Evolutionary conservation across 2,113 vertebrate species (phyloP).

Genomic region (Perca schrenkii): DNA sequence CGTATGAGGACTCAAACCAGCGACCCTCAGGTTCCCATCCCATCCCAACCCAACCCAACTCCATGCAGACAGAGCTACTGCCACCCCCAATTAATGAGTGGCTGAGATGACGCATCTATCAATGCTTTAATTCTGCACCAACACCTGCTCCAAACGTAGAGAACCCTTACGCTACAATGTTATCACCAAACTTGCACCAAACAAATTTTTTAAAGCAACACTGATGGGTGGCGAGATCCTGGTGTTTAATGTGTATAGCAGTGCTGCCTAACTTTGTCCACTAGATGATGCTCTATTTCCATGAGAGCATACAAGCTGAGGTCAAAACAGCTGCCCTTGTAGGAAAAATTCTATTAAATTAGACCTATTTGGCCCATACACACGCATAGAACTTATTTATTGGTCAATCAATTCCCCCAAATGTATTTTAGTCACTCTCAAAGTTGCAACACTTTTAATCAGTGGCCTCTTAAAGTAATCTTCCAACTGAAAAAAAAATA

Average conservation of each 20-base stretch:
- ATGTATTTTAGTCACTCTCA: neutral
- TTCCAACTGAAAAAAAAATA: neutral
- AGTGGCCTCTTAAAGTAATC: neutral
- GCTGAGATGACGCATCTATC: no score
- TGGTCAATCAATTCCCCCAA: neutral
- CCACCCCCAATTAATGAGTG: neutral
- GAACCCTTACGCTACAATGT: neutral
- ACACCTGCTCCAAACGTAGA: neutral
- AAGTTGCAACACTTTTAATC: neutral
- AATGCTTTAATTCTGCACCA: neutral
- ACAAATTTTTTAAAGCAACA: neutral
- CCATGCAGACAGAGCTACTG: no score
- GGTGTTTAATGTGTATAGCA: no score
- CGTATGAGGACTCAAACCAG: no score
- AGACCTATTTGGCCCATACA: neutral
- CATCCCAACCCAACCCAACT: no score
- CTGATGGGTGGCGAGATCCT: neutral
- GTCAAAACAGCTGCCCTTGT: neutral
- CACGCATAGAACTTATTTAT: neutral
- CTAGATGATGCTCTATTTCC: slow-evolving; percentile 52
- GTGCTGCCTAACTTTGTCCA: slow-evolving; percentile 34
- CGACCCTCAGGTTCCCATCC: no score
- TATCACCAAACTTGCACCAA: neutral
- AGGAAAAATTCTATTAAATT: neutral
- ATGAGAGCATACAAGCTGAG: neutral